Percentiles rank a stretch among this genome's conserved stretches.
Evolutionary conservation across 53 echinoderm and acorn worm species (phyloP).

Genomic region (Antedon mediterranea): DNA sequence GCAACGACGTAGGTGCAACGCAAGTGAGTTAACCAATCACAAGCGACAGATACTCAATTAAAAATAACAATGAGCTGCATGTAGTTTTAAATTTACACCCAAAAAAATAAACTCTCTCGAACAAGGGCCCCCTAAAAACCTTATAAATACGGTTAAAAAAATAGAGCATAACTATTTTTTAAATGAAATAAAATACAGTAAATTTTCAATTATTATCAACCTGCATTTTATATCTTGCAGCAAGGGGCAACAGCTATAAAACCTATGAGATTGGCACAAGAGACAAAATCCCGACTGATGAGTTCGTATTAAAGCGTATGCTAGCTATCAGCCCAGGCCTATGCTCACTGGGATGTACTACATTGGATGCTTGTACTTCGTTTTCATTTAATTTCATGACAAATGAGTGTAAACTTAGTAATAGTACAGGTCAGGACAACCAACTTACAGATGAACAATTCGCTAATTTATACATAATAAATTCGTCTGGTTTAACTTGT

Average conservation of each 20-base stretch:
- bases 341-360: background rate
- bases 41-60: no score
- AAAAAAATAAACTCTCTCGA: no score
- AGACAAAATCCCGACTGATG: background rate
- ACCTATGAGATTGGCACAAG: background rate
- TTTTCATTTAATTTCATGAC: background rate
- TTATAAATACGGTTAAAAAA: no score
- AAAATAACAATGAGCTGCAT: no score
- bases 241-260: background rate
- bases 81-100: no score
- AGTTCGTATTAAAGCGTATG: background rate
- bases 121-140: no score
- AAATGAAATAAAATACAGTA: no score
- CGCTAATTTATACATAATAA: background rate
- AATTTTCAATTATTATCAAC: no score
- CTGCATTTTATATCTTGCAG: background rate
- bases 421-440: background rate
- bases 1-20: no score
- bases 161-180: no score
- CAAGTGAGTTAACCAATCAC: no score
- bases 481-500: background rate
- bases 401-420: background rate
- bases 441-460: background rate
- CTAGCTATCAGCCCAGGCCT: background rate
- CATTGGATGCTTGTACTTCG: background rate